A percentile compares a stretch with the other conserved stretches of the same genome.
Conservation (phyloP, 2,113 vertebrate genomes). For the Megaptera novaeangliae region DNA sequence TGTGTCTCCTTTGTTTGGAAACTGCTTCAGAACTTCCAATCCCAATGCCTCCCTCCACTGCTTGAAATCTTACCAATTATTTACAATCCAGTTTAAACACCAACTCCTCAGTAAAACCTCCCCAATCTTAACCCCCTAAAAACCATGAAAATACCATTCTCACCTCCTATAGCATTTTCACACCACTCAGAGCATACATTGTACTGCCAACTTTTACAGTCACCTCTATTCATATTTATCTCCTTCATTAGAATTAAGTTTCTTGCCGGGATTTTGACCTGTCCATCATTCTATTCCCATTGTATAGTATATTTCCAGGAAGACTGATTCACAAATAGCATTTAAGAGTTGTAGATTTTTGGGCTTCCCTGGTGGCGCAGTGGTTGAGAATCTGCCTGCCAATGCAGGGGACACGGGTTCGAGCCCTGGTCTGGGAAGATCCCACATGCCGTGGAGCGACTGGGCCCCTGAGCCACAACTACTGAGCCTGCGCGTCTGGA, state of each 20-base stretch:
- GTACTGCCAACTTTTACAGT: background rate
- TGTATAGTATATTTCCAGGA: background rate
- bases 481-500: no score
- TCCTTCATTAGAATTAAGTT: background rate
- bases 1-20: background rate
- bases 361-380: no score
- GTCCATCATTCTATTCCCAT: background rate
- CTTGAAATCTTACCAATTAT: background rate
- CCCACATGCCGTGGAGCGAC: no score
- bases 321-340: background rate
- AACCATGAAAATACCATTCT: background rate
- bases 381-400: no score
- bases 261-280: background rate
- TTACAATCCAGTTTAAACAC: background rate
- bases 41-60: background rate
- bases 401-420: no score
- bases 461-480: no score
- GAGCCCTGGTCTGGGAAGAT: no score
- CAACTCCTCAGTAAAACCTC: background rate
- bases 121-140: background rate
- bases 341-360: background rate
- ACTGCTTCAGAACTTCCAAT: background rate
- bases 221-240: background rate
- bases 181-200: background rate
- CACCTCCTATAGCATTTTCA: background rate